Evolutionary conservation across 2,797 vertebrate species (phyloP), one percentile per base, ranked within the genome.

Genomic region (Helicolenus hilgendorfi): DNA sequence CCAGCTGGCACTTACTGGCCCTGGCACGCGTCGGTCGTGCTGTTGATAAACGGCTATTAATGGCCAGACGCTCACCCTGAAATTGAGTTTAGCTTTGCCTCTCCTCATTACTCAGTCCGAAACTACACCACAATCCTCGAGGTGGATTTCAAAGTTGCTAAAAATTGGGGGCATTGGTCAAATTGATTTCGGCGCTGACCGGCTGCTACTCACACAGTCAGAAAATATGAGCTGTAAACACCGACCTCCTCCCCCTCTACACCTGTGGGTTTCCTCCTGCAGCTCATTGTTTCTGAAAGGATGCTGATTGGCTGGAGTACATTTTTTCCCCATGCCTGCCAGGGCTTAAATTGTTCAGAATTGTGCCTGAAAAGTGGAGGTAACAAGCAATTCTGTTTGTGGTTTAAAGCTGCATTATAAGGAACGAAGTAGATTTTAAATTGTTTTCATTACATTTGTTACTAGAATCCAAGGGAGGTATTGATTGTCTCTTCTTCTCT

Each of bases 101-200:
- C 68, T 86, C 56, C 87, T 92, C 87, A 89, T 94, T 88, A 90
- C 82, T 84, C 81, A 31, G 73, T 56, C 79, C 41, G 67, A 88
- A 83, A 81, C 77, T 29, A 45, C 65, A 60, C 56, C 38, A 7
- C 79, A n/a, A 56, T 90, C 75, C 85, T 85, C 11, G 45, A 53
- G 77, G 81, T 85, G 88, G 77, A 85, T 92, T 89, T 87, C 26
- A 86, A 81, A 91, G 83, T 91, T 85, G 79, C 72, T 72, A 62
- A 87, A 84, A 92, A 92, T 91, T 88, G 89, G 89, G 92, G 94
- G 75, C 93, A 88, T 78, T 49, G 94, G 94, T 92, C 86, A 94
- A 92, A 93, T 92, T 88, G 92, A 92, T 95, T 93, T 83, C 64
- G 31, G 56, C 41, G 2, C 27, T 71, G 76, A 84, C 78, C 84